Conservation (phyloP, 2,888 invertebrate species). For the Latheticus oryzae region DNA sequence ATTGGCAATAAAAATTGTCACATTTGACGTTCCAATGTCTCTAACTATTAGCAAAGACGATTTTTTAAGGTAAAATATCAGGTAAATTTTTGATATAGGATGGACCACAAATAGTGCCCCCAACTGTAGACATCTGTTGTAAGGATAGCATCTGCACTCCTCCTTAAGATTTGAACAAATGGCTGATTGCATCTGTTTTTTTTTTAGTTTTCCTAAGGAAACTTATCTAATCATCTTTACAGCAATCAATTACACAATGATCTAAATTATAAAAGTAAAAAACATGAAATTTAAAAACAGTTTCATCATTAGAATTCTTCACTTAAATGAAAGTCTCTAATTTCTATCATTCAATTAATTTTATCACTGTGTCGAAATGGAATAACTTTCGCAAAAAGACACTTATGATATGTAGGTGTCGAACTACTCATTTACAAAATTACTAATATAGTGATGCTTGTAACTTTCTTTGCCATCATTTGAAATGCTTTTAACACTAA, state of each 20-base stretch:
- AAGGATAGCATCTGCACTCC: constrained; percentile 46
- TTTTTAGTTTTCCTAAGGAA: constrained; percentile 26
- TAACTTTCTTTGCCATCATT: constrained; percentile 61
- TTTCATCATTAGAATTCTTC: constrained; percentile 21
- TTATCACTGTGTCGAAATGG: constrained; percentile 23
- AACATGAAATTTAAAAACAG: constrained; percentile 12
- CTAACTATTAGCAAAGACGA: constrained; percentile 2
- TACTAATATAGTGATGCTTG: constrained; percentile 48
- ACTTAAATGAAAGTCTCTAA: constrained; percentile 11
- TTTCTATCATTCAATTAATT: constrained; percentile 6
- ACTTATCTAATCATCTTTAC: constrained; percentile 21
- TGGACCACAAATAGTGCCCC: constrained; percentile 42
- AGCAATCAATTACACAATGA: constrained; percentile 16
- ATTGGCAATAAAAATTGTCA: constrained; percentile 23
- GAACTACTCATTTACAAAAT: constrained; percentile 36
- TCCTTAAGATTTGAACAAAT: constrained; percentile 37
- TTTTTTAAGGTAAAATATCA: constrained; percentile 11
- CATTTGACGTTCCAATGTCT: constrained; percentile 2
- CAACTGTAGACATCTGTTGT: constrained; percentile 49
- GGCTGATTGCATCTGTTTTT: constrained; percentile 31
- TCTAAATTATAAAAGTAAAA: constrained; percentile 15
- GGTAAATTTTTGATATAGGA: constrained; percentile 38
- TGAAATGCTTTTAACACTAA: constrained; percentile 52
- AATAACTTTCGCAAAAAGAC: constrained; percentile 28
- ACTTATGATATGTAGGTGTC: constrained; percentile 34